Percentiles rank a stretch among this genome's conserved stretches.
Evolutionary conservation across 2,888 invertebrate species (phyloP).

Genomic region (Laspeyria flexula): DNA sequence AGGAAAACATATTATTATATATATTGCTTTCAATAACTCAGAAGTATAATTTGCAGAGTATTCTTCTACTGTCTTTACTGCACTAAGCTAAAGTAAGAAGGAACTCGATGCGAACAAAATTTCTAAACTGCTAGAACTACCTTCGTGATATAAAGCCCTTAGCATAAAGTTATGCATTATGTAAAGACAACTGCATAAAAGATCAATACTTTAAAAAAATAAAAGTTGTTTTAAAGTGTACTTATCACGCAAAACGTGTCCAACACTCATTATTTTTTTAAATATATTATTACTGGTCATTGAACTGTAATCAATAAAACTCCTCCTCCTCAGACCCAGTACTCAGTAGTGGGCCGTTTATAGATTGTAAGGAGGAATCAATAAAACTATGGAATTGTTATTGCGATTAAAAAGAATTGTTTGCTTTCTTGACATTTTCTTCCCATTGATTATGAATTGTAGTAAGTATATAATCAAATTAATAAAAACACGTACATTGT

Average conservation of each 20-base stretch:
- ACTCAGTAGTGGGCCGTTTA: too few species aligned
- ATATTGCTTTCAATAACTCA: too few species aligned
- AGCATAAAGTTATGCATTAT: background rate
- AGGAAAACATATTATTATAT: slow-evolving; percentile 15
- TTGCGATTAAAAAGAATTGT: too few species aligned
- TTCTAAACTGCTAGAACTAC: too few species aligned
- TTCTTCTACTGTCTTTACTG: background rate
- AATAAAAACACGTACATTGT: background rate
- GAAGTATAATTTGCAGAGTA: too few species aligned
- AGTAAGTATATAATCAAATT: background rate
- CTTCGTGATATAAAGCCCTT: slow-evolving; percentile 3
- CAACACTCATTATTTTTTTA: background rate
- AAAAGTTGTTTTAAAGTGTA: background rate
- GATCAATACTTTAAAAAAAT: background rate
- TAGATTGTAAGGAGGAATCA: too few species aligned
- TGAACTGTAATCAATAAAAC: background rate
- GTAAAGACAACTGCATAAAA: background rate
- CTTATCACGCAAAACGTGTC: background rate
- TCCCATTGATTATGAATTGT: too few species aligned
- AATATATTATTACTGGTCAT: background rate
- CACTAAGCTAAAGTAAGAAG: background rate
- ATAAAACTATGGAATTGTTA: too few species aligned
- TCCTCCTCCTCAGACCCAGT: too few species aligned
- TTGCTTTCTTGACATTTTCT: too few species aligned
- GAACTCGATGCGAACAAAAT: background rate